Percentiles rank a stretch among this genome's conserved stretches.
phyloP scores from a whole-genome alignment of 2,797 vertebrate genomes.

The Eutrigla gurnardus region DNA sequence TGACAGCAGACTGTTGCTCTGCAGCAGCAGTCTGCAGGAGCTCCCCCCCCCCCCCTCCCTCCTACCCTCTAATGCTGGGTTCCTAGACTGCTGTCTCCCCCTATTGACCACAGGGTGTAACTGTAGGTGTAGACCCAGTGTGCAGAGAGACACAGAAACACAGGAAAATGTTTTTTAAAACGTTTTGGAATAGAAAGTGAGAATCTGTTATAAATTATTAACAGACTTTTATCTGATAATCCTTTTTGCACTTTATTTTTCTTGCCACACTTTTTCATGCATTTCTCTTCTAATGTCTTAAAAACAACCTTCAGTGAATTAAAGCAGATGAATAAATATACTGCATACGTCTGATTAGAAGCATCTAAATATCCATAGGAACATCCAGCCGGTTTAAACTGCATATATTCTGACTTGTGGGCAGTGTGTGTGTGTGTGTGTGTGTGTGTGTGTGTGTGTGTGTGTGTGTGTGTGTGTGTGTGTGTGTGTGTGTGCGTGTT shows the following conservation, averaged over 20 bases:
- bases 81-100: constrained; percentile 83
- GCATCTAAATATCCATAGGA: constrained; percentile 8
- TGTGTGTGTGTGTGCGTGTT: constrained; percentile 37
- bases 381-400: constrained; percentile 29
- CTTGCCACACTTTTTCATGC: background rate
- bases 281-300: background rate
- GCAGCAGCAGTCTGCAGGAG: constrained; percentile 38
- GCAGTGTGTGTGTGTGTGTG: constrained; percentile 12
- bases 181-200: background rate
- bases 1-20: constrained; percentile 67
- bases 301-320: background rate
- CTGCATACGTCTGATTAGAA: background rate
- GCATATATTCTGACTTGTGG: constrained; percentile 12
- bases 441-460: constrained; percentile 31
- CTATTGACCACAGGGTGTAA: constrained; percentile 68
- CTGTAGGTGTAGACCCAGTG: constrained; percentile 3
- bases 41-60: background rate
- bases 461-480: constrained; percentile 21
- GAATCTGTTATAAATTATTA: background rate
- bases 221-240: background rate
- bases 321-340: background rate
- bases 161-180: constrained; percentile 18
- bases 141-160: constrained; percentile 1
- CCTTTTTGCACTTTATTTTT: background rate
- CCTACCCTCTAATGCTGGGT: constrained; percentile 34